A percentile compares a stretch with the other conserved stretches of the same genome.
These are phyloP conservation scores for Poecilia latipinna DNA, from an alignment of 2,113 vertebrate genomes.

Conservation along the genomic window DNA sequence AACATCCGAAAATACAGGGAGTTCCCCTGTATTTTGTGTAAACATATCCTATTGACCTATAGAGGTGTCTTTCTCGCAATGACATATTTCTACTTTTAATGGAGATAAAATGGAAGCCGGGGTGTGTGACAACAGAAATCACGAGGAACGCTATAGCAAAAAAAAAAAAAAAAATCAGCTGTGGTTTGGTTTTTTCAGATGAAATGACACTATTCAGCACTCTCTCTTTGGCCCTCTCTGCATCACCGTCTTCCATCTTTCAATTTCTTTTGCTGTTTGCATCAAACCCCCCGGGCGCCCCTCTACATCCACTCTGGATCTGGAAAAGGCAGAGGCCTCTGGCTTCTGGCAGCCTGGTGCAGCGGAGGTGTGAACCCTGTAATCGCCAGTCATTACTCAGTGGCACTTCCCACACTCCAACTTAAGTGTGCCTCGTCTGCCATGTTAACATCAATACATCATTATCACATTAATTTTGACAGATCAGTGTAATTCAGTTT, in stretches of 20 bases:
- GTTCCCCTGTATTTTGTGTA: no score
- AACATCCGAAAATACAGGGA: no score
- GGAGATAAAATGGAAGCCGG: no score
- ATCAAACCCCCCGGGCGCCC: background rate
- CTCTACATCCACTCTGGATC: conserved; percentile 23
- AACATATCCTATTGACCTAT: background rate
- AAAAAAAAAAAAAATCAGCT: conserved; percentile 16
- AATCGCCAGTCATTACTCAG: conserved; percentile 52
- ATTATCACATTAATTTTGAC: conserved; percentile 34
- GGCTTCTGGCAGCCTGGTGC: conserved; percentile 22
- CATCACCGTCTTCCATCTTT: conserved; percentile 29
- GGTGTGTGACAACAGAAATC: conserved; percentile 6
- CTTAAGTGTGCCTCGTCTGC: conserved; percentile 25
- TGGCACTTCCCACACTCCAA: conserved; percentile 46
- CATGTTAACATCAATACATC: conserved; percentile 50
- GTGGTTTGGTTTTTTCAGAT: conserved; percentile 47
- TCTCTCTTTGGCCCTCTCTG: background rate
- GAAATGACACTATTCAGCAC: background rate
- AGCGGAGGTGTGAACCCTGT: conserved; percentile 55
- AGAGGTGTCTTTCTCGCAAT: background rate
- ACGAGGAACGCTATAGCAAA: conserved; percentile 26
- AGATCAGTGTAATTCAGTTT: conserved; percentile 29
- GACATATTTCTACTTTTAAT: background rate
- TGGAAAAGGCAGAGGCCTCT: conserved; percentile 8
- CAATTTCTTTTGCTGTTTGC: conserved; percentile 22